Base-by-base conservation (phyloP, 2,113 vertebrate genomes). In the Vireo altiloquus region DNA sequence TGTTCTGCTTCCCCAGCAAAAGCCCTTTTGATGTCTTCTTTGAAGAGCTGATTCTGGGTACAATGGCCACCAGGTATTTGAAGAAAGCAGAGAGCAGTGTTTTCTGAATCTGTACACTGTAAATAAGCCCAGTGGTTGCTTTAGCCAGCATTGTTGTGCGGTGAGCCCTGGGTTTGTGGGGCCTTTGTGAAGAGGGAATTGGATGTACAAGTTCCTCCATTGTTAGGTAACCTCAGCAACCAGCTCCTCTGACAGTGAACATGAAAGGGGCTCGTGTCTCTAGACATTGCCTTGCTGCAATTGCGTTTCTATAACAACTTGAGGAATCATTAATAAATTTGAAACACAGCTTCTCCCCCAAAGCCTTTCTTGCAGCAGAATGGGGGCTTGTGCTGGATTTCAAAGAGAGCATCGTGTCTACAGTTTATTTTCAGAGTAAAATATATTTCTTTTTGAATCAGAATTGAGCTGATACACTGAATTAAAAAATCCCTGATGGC, bases 151-250 rank as follows among this genome's bases (percentile, higher is more conserved):
- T 13, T 86, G 87, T 44, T 63, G 25, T 82, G 28, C 40, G 66
- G 40, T 15, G 35, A 90, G 80, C 52, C 80, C 47, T 25, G 65
- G 25, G 30, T 93, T 83, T 76, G 52, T 49, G 46, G n/a, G 31
- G 46, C 61, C 40, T 92, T 63, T 87, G 63, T 81, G 0, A n/a
- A 31, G 76, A 71, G 75, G 60, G 94, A 90, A 69, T 82, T 64
- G 69, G 83, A 80, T 87, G 65, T 77, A 42, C 59, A 77, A 52
- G n/a, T 94, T n/a, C 42, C 37, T 61, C 54, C 76, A 63, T 93
- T 74, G 63, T 92, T 31, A 56, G 91, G 92, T 94, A 89, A 94
- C 87, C 92, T 94, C 87, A 95, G 94, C 85, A 96, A 91, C 88
- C 71, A 54, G 56, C 33, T 80, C 75, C 40, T 59, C 2, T 77